Percentiles rank a stretch among this genome's conserved stretches.
Conservation (phyloP, 2,113 vertebrate genomes). For the Grammomys surdaster region DNA sequence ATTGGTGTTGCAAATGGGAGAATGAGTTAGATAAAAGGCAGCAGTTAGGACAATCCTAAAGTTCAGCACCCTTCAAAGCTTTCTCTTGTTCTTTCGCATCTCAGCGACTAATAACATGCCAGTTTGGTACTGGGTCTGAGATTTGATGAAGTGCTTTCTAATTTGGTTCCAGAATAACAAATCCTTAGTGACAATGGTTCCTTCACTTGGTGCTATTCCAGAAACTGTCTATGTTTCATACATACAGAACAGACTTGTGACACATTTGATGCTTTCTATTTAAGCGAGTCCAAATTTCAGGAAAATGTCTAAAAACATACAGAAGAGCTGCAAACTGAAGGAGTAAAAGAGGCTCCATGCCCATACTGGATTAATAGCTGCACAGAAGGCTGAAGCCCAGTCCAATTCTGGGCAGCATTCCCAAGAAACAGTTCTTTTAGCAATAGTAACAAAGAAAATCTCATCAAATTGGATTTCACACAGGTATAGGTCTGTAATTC, state of each 20-base stretch:
- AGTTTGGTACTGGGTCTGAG: neutral
- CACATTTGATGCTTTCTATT: conserved; percentile 8
- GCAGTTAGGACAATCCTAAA: neutral
- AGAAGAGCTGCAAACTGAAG: neutral
- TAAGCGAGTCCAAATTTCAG: neutral
- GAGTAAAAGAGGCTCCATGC: neutral
- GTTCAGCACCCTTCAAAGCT: neutral
- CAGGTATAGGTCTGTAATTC: conserved; percentile 2
- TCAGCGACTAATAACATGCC: neutral
- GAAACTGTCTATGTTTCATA: neutral
- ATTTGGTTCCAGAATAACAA: neutral
- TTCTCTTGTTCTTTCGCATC: neutral
- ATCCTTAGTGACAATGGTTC: neutral
- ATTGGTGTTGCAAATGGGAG: neutral
- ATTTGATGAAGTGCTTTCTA: neutral
- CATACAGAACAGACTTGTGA: neutral
- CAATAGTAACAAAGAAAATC: conserved; percentile 46
- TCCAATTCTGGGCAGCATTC: neutral
- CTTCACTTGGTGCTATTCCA: neutral
- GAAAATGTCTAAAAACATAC: neutral
- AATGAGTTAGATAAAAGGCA: neutral
- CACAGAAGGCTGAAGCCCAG: neutral
- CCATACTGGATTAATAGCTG: neutral
- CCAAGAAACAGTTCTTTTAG: conserved; percentile 19
- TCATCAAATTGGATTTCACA: conserved; percentile 67